These are phyloP conservation scores for Parazoanthus darwini DNA, from an alignment of 92 coral and sea anemone species.

Conservation along the genomic window DNA sequence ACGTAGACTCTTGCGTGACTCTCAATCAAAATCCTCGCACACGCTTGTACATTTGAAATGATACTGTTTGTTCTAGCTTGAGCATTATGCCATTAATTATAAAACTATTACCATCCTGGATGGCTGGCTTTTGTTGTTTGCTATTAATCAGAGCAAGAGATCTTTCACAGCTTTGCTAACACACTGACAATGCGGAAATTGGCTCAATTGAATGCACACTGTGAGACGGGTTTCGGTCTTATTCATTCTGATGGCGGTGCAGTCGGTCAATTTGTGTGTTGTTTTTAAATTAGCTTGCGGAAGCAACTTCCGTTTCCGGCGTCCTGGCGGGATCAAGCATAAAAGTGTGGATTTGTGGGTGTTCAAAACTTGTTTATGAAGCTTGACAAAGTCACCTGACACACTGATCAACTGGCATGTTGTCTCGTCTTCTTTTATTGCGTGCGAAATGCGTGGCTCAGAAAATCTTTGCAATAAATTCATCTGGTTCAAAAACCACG, in stretches of 20 bases:
- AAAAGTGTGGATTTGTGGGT: slow-evolving; percentile 9
- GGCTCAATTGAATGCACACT: background rate
- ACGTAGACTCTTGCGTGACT: background rate
- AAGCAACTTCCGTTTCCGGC: slow-evolving; percentile 19
- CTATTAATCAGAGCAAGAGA: background rate
- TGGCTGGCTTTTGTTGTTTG: background rate
- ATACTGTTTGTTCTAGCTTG: background rate
- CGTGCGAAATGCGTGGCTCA: too few species aligned
- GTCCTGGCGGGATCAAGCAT: background rate
- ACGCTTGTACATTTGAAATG: background rate
- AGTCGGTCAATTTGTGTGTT: background rate
- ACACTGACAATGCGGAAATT: background rate
- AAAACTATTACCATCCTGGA: too few species aligned
- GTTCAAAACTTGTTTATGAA: background rate
- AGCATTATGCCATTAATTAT: background rate
- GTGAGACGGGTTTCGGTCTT: background rate
- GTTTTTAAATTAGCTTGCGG: background rate
- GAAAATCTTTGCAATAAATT: too few species aligned
- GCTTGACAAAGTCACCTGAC: background rate
- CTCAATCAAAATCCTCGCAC: background rate
- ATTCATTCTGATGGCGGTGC: background rate
- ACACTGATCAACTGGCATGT: background rate
- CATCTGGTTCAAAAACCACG: background rate
- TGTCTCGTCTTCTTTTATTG: background rate
- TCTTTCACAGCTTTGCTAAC: background rate